Base-by-base conservation (phyloP, 2,113 vertebrate species). In the Cyprinodon brontotheroides region DNA sequence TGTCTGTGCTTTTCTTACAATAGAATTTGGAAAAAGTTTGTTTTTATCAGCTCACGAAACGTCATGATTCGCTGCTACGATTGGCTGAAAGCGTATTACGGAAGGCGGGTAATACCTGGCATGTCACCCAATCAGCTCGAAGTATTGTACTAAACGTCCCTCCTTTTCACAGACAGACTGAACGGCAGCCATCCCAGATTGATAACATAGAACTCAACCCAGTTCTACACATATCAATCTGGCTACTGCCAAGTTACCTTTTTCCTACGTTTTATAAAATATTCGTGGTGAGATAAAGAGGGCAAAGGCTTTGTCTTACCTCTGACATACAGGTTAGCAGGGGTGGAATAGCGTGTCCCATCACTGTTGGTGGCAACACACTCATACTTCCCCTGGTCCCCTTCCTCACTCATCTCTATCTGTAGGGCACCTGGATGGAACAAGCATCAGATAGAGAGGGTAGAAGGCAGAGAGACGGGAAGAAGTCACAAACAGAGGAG, bases 331-430 rank as follows among this genome's bases (percentile, higher is more conserved):
- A 99, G 96, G 94, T 99, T 99, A 71, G 98, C 98, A 81, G 98
- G 97, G 79, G 98, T 96, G 76, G 98, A 99, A 93, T 99, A 99
- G 83, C 97, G 97, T 79, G 98, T 99, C 92, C 98, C 98, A 80
- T 96, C 96, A 87, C 95, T 97, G 96, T 99, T 99, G 93, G 98
- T 99, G 87, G 98, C 98, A 92, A 99, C 98, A 94, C 98, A 99
- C 89, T 99, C 98, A 90, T 99, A 99, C 94, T 99, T 99, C 81
- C 98, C 98, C 95, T 99, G 98, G 95, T 99, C 98, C 39, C 96
- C 97, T 90, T 99, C 98, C 95, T 99, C 97, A 29, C 98, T 99
- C 93, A 97, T 94, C 91, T 99, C 98, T 77, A 99, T 99, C 95
- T 99, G 98, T 76, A 99, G 96, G 77, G 97, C 98, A 94, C 98